phyloP scores from a whole-genome alignment of 2,888 invertebrate species.

The Papilio protenor region DNA sequence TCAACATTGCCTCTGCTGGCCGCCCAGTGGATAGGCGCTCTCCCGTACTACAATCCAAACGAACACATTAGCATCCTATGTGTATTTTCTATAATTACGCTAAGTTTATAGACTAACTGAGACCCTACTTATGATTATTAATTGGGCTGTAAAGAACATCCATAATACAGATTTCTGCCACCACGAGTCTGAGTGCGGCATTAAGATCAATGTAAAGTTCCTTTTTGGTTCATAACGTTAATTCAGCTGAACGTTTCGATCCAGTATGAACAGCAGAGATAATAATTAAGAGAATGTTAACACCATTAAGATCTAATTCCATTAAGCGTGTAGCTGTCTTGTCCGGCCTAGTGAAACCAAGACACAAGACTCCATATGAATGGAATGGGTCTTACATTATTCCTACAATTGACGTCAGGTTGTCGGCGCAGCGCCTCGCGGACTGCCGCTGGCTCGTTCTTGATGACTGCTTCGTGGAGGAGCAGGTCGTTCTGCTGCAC shows the following conservation, averaged over 20 bases:
- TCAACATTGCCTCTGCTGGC: constrained; percentile 89
- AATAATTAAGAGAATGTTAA: neutral
- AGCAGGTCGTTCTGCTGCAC: constrained; percentile 88
- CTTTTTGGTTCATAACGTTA: too few relatives aligned
- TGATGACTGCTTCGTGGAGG: constrained; percentile 89
- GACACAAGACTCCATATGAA: neutral
- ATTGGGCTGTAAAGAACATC: too few relatives aligned
- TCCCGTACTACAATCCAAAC: constrained; percentile 84
- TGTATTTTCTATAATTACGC: neutral
- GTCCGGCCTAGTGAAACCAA: neutral
- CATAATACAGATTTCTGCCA: too few relatives aligned
- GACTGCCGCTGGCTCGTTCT: constrained; percentile 88
- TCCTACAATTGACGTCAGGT: constrained; percentile 88
- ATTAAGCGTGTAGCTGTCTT: neutral
- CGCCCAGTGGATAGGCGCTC: constrained; percentile 91
- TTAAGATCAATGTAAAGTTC: too few relatives aligned
- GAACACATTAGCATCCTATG: neutral
- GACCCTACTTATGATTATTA: too few relatives aligned
- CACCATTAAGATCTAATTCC: neutral
- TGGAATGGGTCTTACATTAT: constrained; percentile 83
- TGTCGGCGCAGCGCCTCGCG: constrained; percentile 86
- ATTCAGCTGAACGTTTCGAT: too few relatives aligned
- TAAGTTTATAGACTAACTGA: too few relatives aligned
- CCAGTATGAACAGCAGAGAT: too few relatives aligned
- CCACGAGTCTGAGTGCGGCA: too few relatives aligned